phyloP scores from a whole-genome alignment of 2,113 vertebrate species.

The Echinops telfairi region DNA sequence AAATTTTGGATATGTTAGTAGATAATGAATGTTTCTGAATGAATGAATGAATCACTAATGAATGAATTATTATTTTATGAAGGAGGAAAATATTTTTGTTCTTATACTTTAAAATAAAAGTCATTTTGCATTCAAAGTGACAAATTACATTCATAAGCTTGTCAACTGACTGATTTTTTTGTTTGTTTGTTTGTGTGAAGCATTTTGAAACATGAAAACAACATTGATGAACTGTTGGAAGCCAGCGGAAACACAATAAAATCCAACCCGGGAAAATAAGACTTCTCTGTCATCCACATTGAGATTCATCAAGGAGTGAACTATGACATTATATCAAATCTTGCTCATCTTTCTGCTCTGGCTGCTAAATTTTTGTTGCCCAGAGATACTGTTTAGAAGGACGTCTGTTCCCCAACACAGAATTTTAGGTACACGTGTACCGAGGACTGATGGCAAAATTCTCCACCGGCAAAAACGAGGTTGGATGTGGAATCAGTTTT shows the following conservation, averaged over 20 bases:
- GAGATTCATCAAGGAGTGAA: slow-evolving; percentile 85
- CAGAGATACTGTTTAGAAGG: slow-evolving; percentile 88
- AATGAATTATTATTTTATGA: neutral
- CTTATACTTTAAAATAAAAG: neutral
- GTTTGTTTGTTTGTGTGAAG: slow-evolving; percentile 79
- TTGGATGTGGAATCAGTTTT: slow-evolving; percentile 94
- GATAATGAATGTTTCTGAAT: neutral
- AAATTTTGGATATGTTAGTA: neutral
- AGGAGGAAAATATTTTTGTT: neutral
- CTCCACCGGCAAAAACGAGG: slow-evolving; percentile 90
- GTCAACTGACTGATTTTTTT: slow-evolving; percentile 48
- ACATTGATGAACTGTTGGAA: slow-evolving; percentile 80
- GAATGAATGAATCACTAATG: neutral
- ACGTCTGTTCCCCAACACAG: slow-evolving; percentile 84
- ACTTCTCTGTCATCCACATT: neutral
- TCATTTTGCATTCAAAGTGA: slow-evolving; percentile 32
- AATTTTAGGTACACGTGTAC: slow-evolving; percentile 75
- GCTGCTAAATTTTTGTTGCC: slow-evolving; percentile 83
- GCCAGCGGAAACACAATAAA: slow-evolving; percentile 68
- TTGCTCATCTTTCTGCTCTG: slow-evolving; percentile 86
- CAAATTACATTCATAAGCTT: neutral
- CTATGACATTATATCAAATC: slow-evolving; percentile 85
- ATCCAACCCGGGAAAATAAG: slow-evolving; percentile 5
- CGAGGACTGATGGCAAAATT: slow-evolving; percentile 87
- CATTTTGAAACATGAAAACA: slow-evolving; percentile 70